These are phyloP conservation scores for Stegastes partitus DNA, from an alignment of 2,113 vertebrate species.

Conservation along the genomic window DNA sequence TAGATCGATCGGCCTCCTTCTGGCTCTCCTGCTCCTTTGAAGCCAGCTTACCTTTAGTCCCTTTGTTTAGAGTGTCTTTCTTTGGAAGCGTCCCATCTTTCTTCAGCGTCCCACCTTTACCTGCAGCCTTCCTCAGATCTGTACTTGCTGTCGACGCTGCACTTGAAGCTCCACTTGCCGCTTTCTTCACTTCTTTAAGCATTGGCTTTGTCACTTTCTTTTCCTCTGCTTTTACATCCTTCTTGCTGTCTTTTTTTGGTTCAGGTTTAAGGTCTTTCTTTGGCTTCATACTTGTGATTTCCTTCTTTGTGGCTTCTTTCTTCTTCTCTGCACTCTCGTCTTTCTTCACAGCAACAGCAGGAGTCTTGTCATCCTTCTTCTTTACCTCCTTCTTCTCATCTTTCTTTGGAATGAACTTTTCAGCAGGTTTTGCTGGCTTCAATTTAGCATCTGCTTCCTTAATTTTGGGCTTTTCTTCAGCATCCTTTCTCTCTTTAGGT, in stretches of 20 bases:
- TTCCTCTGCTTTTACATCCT: constrained; percentile 83
- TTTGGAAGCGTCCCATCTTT: constrained; percentile 75
- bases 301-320: constrained; percentile 77
- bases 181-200: constrained; percentile 79
- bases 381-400: constrained; percentile 83
- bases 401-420: constrained; percentile 80
- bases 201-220: constrained; percentile 74
- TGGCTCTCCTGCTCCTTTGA: constrained; percentile 75
- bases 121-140: constrained; percentile 62
- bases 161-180: constrained; percentile 15
- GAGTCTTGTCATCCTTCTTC: constrained; percentile 81
- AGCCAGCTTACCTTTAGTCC: constrained; percentile 54
- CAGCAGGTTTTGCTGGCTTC: constrained; percentile 77
- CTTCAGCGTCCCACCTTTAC: constrained; percentile 67
- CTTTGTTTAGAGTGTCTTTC: constrained; percentile 68
- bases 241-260: constrained; percentile 80
- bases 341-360: constrained; percentile 63
- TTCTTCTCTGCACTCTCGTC: constrained; percentile 77
- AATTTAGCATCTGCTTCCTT: constrained; percentile 69
- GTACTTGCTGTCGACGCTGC: constrained; percentile 8
- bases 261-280: constrained; percentile 86
- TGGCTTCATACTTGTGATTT: constrained; percentile 64
- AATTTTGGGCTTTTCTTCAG: constrained; percentile 82
- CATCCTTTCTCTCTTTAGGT: constrained; percentile 74
- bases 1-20: constrained; percentile 58